Percentiles rank a stretch among this genome's conserved stretches.
These are phyloP conservation scores for Chalcis sispes DNA, from an alignment of 2,888 invertebrate species.

Conservation along the genomic window DNA sequence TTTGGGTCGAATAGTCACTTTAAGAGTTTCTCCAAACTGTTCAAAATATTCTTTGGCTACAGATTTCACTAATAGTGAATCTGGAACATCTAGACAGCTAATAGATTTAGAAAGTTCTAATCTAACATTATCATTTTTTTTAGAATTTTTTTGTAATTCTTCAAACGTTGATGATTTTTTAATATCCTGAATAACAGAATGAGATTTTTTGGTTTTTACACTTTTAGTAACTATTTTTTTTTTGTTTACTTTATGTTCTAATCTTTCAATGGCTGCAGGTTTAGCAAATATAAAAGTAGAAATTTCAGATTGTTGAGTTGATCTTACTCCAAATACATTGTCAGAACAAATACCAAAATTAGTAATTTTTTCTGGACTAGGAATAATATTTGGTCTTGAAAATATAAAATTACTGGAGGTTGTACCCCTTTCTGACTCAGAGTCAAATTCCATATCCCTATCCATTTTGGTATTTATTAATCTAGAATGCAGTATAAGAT, in stretches of 20 bases:
- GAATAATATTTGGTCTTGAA: conserved; percentile 62
- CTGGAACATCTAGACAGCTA: conserved; percentile 81
- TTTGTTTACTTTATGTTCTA: conserved; percentile 9
- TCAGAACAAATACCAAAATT: conserved; percentile 55
- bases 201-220: not conserved
- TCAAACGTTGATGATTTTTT: conserved; percentile 60
- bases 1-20: conserved; percentile 81
- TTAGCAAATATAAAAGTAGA: conserved; percentile 63
- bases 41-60: conserved; percentile 83
- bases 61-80: conserved; percentile 80
- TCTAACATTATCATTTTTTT: conserved; percentile 60
- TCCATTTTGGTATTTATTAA: conserved; percentile 44
- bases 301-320: conserved; percentile 26
- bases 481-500: conserved; percentile 14
- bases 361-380: conserved; percentile 57
- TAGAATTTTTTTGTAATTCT: conserved; percentile 64
- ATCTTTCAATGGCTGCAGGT: conserved; percentile 56
- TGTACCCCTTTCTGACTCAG: conserved; percentile 35
- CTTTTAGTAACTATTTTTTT: not conserved
- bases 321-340: conserved; percentile 52
- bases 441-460: conserved; percentile 54
- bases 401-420: conserved; percentile 60
- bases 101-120: conserved; percentile 64
- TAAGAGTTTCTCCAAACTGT: conserved; percentile 84
- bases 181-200: conserved; percentile 37